Base-by-base conservation (phyloP, 1,140 invertebrate species). In the Rhyzopertha dominica region DNA sequence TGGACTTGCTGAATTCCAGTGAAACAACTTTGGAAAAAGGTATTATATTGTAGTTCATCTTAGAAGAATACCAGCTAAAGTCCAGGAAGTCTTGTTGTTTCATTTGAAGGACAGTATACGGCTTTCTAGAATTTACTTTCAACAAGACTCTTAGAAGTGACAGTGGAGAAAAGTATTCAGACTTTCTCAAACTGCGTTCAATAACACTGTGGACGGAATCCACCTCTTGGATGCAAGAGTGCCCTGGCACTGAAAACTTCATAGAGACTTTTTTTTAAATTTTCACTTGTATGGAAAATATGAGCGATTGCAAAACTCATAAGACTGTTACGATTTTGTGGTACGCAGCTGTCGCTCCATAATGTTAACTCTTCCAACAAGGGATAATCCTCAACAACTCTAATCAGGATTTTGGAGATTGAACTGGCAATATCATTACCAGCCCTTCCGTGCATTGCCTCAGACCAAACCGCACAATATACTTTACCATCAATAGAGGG, bases 291-390 rank as follows among this genome's bases (percentile, higher is more conserved):
- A 31, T 40, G 31, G 34, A 58, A 34, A 36, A 61, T 53, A 34
- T 49, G n/a, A 13, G 32, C 8, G 8, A 58, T 29, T n/a, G 51
- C 52, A 37, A 34, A 47, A 8, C 49, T 44, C 16, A 62, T 53
- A 12, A 59, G 30, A 13, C 48, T 57, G 41, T 61, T 63, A 34
- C 29, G 43, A 50, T 59, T 63, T 54, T 58, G 54, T 3, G 56
- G 52, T 14, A 59, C 47, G 39, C 58, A 62, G 29, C 37, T 54
- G 39, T 61, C 54, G 34, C 49, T 57, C 54, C 59, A 60, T n/a
- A 53, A 17, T 30, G 53, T 46, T 28, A 54, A 32, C 23, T 51
- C 26, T n/a, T 30, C 49, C 34, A 32, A 30, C 19, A 17, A 17
- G 5, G 47, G 41, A 24, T 51, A 24, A 22, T 54, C 42, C n/a